Evolutionary conservation across 2,888 invertebrate genomes (phyloP).

Genomic region (Drosophila affinis): DNA sequence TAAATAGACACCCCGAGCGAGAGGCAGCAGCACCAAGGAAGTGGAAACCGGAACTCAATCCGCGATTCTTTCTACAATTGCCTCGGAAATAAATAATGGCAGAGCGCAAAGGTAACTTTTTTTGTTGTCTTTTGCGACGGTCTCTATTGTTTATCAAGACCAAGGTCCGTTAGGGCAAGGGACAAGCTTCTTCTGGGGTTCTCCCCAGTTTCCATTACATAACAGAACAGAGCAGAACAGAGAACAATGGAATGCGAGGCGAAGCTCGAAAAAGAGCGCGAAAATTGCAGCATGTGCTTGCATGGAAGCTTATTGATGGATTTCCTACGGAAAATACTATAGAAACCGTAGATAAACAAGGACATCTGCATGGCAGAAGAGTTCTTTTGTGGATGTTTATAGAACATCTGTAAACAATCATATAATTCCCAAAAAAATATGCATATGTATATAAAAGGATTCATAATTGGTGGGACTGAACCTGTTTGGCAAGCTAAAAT

Average conservation of each 20-base stretch:
- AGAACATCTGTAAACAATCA: neutral
- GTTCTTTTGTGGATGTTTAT: too few species aligned
- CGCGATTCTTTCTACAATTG: constrained; percentile 26
- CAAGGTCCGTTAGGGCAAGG: constrained; percentile 42
- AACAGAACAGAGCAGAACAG: neutral
- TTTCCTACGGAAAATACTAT: neutral
- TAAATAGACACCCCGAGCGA: constrained; percentile 43
- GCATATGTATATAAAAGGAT: neutral
- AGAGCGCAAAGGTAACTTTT: constrained; percentile 24
- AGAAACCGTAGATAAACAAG: neutral
- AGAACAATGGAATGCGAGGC: constrained; percentile 18
- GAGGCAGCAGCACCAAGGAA: constrained; percentile 63
- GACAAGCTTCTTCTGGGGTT: constrained; percentile 16
- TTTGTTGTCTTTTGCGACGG: constrained; percentile 24
- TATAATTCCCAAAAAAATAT: too few species aligned
- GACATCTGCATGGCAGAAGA: neutral
- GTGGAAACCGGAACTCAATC: constrained; percentile 55
- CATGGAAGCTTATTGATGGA: constrained; percentile 11
- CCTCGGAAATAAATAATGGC: constrained; percentile 9
- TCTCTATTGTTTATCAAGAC: constrained; percentile 38
- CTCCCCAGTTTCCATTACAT: constrained; percentile 35
- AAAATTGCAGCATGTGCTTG: constrained; percentile 24
- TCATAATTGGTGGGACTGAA: neutral
- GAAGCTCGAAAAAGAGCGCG: constrained; percentile 40
- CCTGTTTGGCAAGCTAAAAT: neutral